A percentile compares a stretch with the other conserved stretches of the same genome.
Conservation (phyloP, 2,113 vertebrate species). For the Lagenorhynchus albirostris region DNA sequence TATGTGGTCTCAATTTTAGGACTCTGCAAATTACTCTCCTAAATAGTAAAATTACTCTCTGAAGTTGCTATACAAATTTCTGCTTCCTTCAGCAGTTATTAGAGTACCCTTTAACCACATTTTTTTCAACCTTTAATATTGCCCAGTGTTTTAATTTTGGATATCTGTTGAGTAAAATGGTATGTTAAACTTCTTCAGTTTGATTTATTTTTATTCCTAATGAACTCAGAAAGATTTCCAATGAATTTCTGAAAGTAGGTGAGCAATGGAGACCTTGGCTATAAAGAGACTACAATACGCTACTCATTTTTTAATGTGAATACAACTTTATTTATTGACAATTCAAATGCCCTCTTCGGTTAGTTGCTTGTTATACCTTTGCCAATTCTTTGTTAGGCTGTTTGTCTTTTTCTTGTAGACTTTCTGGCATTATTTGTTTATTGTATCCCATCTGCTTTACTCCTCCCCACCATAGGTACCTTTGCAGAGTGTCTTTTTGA, state of each 20-base stretch:
- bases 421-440: neutral
- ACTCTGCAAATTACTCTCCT: neutral
- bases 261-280: neutral
- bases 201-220: neutral
- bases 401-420: neutral
- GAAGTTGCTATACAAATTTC: neutral
- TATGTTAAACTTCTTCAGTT: neutral
- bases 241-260: neutral
- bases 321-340: neutral
- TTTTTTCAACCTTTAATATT: neutral
- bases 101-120: neutral
- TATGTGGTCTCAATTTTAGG: neutral
- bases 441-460: neutral
- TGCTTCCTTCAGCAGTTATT: neutral
- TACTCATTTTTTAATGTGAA: neutral
- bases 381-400: neutral
- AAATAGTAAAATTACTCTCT: neutral
- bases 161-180: neutral
- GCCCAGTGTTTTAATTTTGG: neutral
- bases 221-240: neutral
- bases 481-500: neutral
- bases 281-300: neutral
- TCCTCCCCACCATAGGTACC: neutral
- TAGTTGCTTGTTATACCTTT: neutral
- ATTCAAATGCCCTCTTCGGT: neutral